A percentile compares a stretch with the other conserved stretches of the same genome.
These are phyloP conservation scores for Campoplex capitator DNA, from an alignment of 2,888 invertebrate genomes.

Conservation along the genomic window DNA sequence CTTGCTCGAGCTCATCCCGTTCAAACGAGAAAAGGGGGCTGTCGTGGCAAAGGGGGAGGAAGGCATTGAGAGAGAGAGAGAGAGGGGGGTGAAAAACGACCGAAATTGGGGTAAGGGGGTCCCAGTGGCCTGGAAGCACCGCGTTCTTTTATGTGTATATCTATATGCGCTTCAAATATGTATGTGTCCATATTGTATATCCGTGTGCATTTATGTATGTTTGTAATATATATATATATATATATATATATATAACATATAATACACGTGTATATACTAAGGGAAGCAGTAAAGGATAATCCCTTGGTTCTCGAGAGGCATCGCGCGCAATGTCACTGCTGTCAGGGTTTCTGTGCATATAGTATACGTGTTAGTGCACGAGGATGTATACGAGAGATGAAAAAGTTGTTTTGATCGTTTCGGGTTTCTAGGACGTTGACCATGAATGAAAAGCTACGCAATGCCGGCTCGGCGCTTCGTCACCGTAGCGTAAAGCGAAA, in stretches of 20 bases:
- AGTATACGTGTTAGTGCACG: constrained; percentile 13
- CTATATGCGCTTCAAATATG: background rate
- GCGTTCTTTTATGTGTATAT: constrained; percentile 19
- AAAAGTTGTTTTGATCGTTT: constrained; percentile 83
- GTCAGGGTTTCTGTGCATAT: constrained; percentile 18
- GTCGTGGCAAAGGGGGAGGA: constrained; percentile 1
- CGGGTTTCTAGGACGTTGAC: constrained; percentile 82
- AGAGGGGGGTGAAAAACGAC: constrained; percentile 53
- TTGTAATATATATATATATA: background rate
- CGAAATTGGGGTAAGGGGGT: constrained; percentile 68
- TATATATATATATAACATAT: background rate
- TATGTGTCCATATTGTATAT: background rate
- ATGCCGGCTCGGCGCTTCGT: constrained; percentile 34
- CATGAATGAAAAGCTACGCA: constrained; percentile 78
- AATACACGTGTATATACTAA: background rate
- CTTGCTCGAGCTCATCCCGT: constrained; percentile 42
- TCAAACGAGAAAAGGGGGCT: constrained; percentile 47
- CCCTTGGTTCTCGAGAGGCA: constrained; percentile 64
- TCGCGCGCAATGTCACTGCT: constrained; percentile 29
- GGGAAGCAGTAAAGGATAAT: constrained; percentile 60
- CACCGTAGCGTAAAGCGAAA: constrained; percentile 14
- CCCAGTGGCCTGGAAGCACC: constrained; percentile 47
- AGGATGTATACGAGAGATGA: constrained; percentile 69
- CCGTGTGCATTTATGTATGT: constrained; percentile 11
- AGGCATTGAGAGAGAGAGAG: constrained; percentile 32